Evolutionary conservation across 2,113 vertebrate genomes (phyloP), one percentile per base, ranked within the genome.

Genomic region (Caranx ignobilis): DNA sequence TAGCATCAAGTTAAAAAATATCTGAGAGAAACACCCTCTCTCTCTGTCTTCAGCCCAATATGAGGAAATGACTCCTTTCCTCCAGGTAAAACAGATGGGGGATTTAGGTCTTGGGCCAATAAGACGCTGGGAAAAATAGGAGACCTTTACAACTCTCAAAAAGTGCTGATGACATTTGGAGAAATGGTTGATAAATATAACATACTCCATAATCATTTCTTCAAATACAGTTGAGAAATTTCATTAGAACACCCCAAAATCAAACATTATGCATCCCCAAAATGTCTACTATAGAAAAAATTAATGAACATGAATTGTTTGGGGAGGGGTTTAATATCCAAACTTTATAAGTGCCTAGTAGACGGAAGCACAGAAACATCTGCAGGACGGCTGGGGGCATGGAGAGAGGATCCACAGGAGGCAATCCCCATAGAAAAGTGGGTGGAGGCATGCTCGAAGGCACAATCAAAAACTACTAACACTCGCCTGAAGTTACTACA

Each of bases 191-290:
- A 26, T 43, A 15, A 31, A 31, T 65, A 26, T 45, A 43, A 31
- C 3, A 31, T 26, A 45, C 41, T 39, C n/a, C 12, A 1, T 26
- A 6, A 45, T 26, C 11, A 26, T 6, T 65, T 65, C 45, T 60
- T 60, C 4, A 45, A 47, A 54, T 64, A 64, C 62, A 43, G 39
- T 45, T 64, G 39, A 64, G 62, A n/a, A n/a, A 21, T 15, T 54
- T 54, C n/a, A 54, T 54, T 54, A n/a, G 52, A 54, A 43, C 5
- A 21, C 39, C 26, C 2, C 62, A 65, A 65, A 65, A 65, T 15
- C n/a, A 45, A 45, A 26, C 21, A 3, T 47, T 65, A 65, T 26
- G 39, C n/a, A 21, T 55, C 54, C 54, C 54, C 9, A 2, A 6
- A 55, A 10, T 11, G 10, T 55, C n/a, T 21, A 55, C 10, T 8